These are phyloP conservation scores for Macrophya annulata DNA, from an alignment of 2,888 invertebrate genomes.

Conservation along the genomic window DNA sequence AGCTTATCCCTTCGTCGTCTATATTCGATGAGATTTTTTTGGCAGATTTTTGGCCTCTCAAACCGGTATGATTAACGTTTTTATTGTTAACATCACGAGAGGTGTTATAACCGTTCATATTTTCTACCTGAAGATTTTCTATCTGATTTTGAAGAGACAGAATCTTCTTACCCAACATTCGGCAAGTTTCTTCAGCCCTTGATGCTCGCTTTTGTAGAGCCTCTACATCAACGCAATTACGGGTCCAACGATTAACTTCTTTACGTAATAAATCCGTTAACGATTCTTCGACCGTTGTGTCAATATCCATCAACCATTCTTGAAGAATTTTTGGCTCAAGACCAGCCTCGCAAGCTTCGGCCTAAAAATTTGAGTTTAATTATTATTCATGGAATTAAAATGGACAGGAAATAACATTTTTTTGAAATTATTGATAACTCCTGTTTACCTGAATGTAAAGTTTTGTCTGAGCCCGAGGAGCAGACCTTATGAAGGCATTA, in stretches of 20 bases:
- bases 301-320: slow-evolving; percentile 74
- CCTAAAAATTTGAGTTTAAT: slow-evolving; percentile 64
- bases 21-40: slow-evolving; percentile 85
- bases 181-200: slow-evolving; percentile 83
- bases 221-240: slow-evolving; percentile 90
- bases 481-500: slow-evolving; percentile 90
- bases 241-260: slow-evolving; percentile 90
- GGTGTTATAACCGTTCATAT: slow-evolving; percentile 70
- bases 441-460: slow-evolving; percentile 88
- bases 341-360: slow-evolving; percentile 78
- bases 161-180: slow-evolving; percentile 74
- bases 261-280: slow-evolving; percentile 75
- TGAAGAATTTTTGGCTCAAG: slow-evolving; percentile 75
- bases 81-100: slow-evolving; percentile 52
- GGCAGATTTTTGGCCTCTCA: not conserved
- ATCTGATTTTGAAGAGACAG: slow-evolving; percentile 73
- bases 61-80: not conserved
- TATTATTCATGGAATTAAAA: not conserved
- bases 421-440: not conserved
- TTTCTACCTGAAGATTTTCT: slow-evolving; percentile 72
- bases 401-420: not conserved
- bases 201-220: slow-evolving; percentile 86
- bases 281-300: slow-evolving; percentile 72
- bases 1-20: slow-evolving; percentile 94
- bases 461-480: slow-evolving; percentile 88